Evolutionary conservation across 2,113 vertebrate genomes (phyloP).

Genomic region (Nothobranchius kuhntae): DNA sequence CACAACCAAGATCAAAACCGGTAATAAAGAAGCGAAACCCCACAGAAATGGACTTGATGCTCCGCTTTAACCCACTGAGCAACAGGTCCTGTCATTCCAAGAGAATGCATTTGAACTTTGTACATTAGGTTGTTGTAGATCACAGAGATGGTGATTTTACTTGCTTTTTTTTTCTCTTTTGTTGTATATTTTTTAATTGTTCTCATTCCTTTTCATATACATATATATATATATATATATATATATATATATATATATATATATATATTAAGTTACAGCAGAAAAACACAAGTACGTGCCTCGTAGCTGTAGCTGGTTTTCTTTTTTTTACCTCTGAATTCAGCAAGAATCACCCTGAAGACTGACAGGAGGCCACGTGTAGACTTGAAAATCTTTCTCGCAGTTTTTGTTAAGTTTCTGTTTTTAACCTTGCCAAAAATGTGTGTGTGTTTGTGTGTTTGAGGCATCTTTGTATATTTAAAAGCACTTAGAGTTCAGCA

Average conservation of each 20-base stretch:
- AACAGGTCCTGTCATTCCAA: conserved; percentile 92
- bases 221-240: too few relatives aligned
- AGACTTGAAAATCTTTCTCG: conserved; percentile 49
- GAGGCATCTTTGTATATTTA: conserved; percentile 68
- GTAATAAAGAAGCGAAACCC: neutral
- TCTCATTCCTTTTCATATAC: conserved; percentile 19
- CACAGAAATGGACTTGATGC: conserved; percentile 57
- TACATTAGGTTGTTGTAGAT: conserved; percentile 86
- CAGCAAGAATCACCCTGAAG: conserved; percentile 6
- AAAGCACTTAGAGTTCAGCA: conserved; percentile 74
- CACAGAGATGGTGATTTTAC: conserved; percentile 83
- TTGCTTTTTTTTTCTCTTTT: conserved; percentile 71
- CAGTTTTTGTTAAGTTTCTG: conserved; percentile 43
- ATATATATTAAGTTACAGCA: conserved; percentile 76
- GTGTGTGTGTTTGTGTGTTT: conserved; percentile 39
- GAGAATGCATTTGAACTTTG: conserved; percentile 91
- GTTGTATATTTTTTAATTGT: conserved; percentile 74
- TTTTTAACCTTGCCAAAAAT: conserved; percentile 71
- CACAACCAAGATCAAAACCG: conserved; percentile 30
- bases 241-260: conserved; percentile 5
- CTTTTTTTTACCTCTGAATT: conserved; percentile 38
- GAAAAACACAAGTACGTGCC: conserved; percentile 85
- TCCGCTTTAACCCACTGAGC: conserved; percentile 71
- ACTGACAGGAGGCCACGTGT: conserved; percentile 14
- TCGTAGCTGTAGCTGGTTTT: conserved; percentile 60